These are phyloP conservation scores for Isichthys henryi DNA, from an alignment of 2,113 vertebrate species.

Conservation along the genomic window DNA sequence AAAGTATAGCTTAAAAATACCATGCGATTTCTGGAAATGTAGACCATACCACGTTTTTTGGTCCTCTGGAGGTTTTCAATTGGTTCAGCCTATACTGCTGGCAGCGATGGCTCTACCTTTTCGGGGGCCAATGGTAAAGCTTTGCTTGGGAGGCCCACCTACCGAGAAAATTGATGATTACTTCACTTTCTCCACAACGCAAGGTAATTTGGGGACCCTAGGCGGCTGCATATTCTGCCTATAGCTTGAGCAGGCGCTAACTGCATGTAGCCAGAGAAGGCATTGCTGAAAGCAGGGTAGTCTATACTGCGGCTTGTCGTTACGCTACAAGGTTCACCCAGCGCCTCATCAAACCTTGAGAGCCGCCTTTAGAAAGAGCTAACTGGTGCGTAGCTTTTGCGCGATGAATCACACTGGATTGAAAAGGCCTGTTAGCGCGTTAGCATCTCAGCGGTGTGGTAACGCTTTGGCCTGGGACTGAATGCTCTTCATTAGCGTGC, in stretches of 20 bases:
- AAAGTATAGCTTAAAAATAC: background rate
- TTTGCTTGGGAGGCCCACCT: background rate
- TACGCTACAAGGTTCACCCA: background rate
- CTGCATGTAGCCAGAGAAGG: background rate
- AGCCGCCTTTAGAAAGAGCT: background rate
- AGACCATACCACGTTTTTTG: background rate
- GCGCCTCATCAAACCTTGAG: background rate
- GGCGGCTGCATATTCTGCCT: background rate
- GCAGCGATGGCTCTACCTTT: background rate
- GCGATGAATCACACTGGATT: background rate
- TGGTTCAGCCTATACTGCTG: background rate
- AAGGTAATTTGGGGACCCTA: background rate
- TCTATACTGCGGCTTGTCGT: background rate
- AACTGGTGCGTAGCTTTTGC: background rate
- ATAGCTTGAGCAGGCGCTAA: background rate
- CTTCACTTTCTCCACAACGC: background rate
- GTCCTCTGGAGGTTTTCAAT: background rate
- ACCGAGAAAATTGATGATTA: background rate
- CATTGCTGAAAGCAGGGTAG: background rate
- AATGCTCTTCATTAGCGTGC: background rate
- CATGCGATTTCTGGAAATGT: background rate
- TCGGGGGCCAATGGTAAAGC: background rate
- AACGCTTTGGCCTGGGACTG: background rate
- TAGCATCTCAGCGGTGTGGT: background rate
- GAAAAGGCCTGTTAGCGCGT: background rate